Base-by-base conservation (phyloP, 1,140 invertebrate species). In the Acromyrmex echinatior region DNA sequence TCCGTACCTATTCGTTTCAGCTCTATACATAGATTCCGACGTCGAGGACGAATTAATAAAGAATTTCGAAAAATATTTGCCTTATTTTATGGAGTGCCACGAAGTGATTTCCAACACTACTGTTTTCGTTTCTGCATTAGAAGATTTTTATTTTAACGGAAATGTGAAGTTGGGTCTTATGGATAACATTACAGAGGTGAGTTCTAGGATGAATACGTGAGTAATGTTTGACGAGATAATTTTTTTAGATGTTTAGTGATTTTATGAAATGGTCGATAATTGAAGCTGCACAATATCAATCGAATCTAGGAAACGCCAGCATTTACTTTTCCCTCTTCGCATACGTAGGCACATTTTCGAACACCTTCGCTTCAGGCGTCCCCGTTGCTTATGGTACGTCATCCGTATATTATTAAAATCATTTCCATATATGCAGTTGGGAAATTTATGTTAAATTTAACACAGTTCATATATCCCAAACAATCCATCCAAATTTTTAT, bases 291-390 rank as follows among this genome's bases (percentile, higher is more conserved):
- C 58, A 86, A 45, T 89, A 87, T 21, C 92, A 92, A 21, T 82
- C 85, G 0, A 16, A 87, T 51, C 25, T 71, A 10, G 92, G 92
- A 87, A 93, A 93, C 12, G 92, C 92, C 0, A 92, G 71, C 53
- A 76, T 88, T 9, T 95, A 93, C 21, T 92, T 93, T 31, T 94
- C 93, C 39, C 21, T 87, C 3, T 95, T 95, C 39, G 21, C 71
- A 0, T 95, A 95, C 45, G 28, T 93, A 21, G 95, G 94, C 5
- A 94, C 93, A 0, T 92, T 94, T 39, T 89, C 91, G 1, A 4
- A 7, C 0, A 91, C 87, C 7, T 89, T 92, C n/a, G 3, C 16
- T 25, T 25, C 65, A 7, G 86, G 78, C 1, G 73, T 68, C 18
- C 81, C 88, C 9, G 49, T 68, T n/a, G 35, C 73, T 76, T 93